A percentile compares a stretch with the other conserved stretches of the same genome.
phyloP scores from a whole-genome alignment of 2,113 vertebrate genomes.

The Cyprinodon brontotheroides region DNA sequence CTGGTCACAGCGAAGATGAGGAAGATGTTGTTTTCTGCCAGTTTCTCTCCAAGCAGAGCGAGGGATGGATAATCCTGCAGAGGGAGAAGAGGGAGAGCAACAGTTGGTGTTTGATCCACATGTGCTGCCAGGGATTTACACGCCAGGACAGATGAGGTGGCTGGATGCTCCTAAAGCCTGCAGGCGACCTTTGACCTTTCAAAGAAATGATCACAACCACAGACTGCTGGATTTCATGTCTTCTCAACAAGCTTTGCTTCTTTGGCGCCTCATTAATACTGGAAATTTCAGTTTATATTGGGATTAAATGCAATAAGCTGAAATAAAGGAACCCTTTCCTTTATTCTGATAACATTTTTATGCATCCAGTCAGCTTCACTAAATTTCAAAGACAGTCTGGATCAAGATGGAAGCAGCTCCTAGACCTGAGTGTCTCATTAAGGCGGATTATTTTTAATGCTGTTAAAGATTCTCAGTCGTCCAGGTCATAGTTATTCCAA shows the following conservation, averaged over 20 bases:
- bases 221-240: neutral
- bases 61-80: constrained; percentile 95
- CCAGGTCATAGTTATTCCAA: too few species aligned
- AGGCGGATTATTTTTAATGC: too few species aligned
- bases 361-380: too few species aligned
- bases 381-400: too few species aligned
- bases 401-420: too few species aligned
- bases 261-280: neutral
- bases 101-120: neutral
- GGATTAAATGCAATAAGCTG: too few species aligned
- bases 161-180: constrained; percentile 36
- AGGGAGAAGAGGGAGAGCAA: neutral
- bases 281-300: too few species aligned
- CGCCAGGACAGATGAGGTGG: neutral
- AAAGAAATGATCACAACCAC: neutral
- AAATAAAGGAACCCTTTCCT: too few species aligned
- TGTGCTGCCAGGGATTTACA: neutral
- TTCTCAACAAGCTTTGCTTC: neutral
- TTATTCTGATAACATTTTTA: too few species aligned
- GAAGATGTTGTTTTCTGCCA: constrained; percentile 96
- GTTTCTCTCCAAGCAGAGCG: constrained; percentile 93
- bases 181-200: constrained; percentile 3
- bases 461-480: too few species aligned
- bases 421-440: too few species aligned
- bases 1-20: constrained; percentile 97